Base-by-base conservation (phyloP, 2,113 vertebrate species). In the Nothobranchius kuhntae region DNA sequence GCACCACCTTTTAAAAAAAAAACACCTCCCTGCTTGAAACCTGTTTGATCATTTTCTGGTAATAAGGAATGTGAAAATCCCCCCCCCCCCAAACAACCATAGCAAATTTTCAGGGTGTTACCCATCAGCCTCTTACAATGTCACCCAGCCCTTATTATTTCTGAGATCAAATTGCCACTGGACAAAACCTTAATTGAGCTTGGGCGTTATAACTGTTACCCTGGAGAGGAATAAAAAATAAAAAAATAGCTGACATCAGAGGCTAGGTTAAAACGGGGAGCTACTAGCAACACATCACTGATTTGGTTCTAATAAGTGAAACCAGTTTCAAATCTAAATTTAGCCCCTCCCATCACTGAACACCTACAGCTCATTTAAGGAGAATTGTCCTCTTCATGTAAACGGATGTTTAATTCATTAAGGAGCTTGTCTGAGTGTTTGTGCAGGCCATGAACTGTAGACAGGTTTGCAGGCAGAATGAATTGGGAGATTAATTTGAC, bases 301-400 rank as follows among this genome's bases (percentile, higher is more conserved):
- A 92, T 81, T 58, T 82, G 62, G 79, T 4, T 2, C 74, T 84
- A 83, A 72, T 84, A 80, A 89, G 85, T 86, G 63, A 89, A 91
- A 86, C 54, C 53, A 35, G 48, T 74, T 60, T 71, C 83, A 79
- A 48, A 78, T 87, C 80, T 84, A 86, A 65, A 17, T 42, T 50
- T 60, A 85, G 71, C 75, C 54, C 61, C 69, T 67, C 68, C 67
- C 30, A 57, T 64, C 59, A 24, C 53, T 54, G 30, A 10, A 63
- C 38, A 59, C 44, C 52, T 60, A 60, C 2, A 8, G 55, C 53
- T 61, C 48, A 60, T 61, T 86, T 81, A 78, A 70, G 61, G 38
- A 55, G 21, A 71, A 63, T 79, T 78, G 78, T 79, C 69, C 47
- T 50, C 57, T 53, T 30, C 15, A n/a, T 13, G 47, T 76, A 70